Base-by-base conservation (phyloP, 2,113 vertebrate genomes). In the Calonectris borealis region DNA sequence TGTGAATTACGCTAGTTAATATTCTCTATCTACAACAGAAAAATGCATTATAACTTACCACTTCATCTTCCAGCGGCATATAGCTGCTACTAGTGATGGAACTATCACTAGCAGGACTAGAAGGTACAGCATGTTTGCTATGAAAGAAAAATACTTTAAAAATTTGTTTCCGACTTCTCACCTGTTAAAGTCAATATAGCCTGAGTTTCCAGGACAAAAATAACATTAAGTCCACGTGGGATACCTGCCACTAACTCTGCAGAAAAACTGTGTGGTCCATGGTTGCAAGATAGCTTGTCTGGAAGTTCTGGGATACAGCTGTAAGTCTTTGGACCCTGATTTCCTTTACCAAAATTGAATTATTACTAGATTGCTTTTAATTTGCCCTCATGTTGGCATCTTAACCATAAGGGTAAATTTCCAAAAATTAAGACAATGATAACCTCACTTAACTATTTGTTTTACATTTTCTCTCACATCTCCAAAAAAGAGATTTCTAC, bases 1-100 rank as follows among this genome's bases (percentile, higher is more conserved):
- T 70, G 27, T 44, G 44, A 75, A 38, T 83, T 89, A 58, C 0
- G 0, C 49, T 38, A 44, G 17, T 72, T 68, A 60, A 60, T 5
- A 1, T 40, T 61, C 29, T 78, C 44, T 81, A 60, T 55, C 55
- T 60, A 48, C 29, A 78, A 42, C 17, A 92, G 42, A 40, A 69
- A 83, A 78, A 58, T 20, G 38, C n/a, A 38, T 42, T 36, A 11
- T 31, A 86, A 98, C 98, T 98, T 97, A 98, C 98, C 98, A 96
- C 17, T 97, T 93, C 44, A 94, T 97, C 84, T 98, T 98, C 96
- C 98, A 95, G 83, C 48, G 87, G 66, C 97, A 98, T 3, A 78
- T 0, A 38, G 96, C 51, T 38, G 72, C 88, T 78, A 79, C 16
- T 48, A 98, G 16, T 26, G 94, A 13, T 31, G 95, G 91, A 32